Percentiles rank a stretch among this genome's conserved stretches.
Evolutionary conservation across 23 tunicate genomes (phyloP).

Genomic region (Ciona savignyi): DNA sequence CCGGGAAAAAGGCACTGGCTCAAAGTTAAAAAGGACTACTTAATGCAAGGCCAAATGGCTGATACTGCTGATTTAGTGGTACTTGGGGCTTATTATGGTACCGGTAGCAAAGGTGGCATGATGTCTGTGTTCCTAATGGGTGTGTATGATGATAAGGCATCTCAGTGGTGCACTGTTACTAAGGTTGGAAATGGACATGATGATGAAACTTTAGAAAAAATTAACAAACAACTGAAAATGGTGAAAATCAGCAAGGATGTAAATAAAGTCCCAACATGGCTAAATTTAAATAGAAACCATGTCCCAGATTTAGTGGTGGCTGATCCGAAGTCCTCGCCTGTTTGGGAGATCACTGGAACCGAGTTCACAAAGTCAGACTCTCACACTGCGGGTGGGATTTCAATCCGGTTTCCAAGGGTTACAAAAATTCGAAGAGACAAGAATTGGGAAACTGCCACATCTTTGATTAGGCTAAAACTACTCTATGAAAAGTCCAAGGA

Average conservation of each 20-base stretch:
- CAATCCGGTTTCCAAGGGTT: slow-evolving; percentile 88
- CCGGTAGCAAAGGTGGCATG: slow-evolving; percentile 93
- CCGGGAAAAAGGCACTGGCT: slow-evolving; percentile 97
- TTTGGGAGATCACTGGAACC: slow-evolving; percentile 94
- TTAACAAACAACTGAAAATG: slow-evolving; percentile 63
- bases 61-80: slow-evolving; percentile 95
- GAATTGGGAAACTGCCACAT: slow-evolving; percentile 77
- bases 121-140: slow-evolving; percentile 98
- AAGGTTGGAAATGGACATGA: slow-evolving; percentile 97
- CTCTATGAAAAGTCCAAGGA: slow-evolving; percentile 80
- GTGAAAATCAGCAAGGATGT: slow-evolving; percentile 77
- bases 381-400: slow-evolving; percentile 91
- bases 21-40: slow-evolving; percentile 88
- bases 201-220: slow-evolving; percentile 73
- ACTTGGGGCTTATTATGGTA: slow-evolving; percentile 88
- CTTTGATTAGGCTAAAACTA: slow-evolving; percentile 30
- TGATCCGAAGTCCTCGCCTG: slow-evolving; percentile 82
- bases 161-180: slow-evolving; percentile 81
- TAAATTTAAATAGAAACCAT: slow-evolving; percentile 43
- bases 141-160: slow-evolving; percentile 48
- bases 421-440: slow-evolving; percentile 83
- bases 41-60: slow-evolving; percentile 95
- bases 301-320: slow-evolving; percentile 87
- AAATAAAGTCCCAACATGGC: slow-evolving; percentile 68
- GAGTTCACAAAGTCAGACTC: slow-evolving; percentile 83